phyloP scores from a whole-genome alignment of 64 coral and sea anemone species.

The Pocillopora damicornis region DNA sequence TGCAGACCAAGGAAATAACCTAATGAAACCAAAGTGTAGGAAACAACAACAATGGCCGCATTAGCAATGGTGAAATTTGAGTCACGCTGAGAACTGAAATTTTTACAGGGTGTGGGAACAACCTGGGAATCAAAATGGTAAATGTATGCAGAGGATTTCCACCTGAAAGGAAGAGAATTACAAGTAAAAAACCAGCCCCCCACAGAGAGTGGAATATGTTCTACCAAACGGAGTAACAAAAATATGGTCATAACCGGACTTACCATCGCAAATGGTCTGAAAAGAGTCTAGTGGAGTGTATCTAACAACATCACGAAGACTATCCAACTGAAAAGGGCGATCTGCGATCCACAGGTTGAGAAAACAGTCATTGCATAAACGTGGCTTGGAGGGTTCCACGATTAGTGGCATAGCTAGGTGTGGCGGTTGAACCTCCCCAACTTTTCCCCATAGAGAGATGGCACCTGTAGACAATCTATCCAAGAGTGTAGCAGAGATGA shows the following conservation, averaged over 20 bases:
- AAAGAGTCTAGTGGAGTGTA: slow-evolving; percentile 1
- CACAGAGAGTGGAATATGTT: slow-evolving; percentile 25
- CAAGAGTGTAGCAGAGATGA: background rate
- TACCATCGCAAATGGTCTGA: slow-evolving; percentile 61
- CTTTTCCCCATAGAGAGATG: slow-evolving; percentile 41
- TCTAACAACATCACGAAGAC: background rate
- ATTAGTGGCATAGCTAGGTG: slow-evolving; percentile 44
- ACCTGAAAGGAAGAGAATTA: slow-evolving; percentile 47
- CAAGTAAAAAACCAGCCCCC: slow-evolving; percentile 32
- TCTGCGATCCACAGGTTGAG: slow-evolving; percentile 43
- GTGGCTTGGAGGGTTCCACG: slow-evolving; percentile 33
- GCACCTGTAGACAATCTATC: slow-evolving; percentile 19
- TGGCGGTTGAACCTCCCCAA: background rate
- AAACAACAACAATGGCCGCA: too few relatives aligned
- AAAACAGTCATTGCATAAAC: slow-evolving; percentile 56
- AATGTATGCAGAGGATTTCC: slow-evolving; percentile 27
- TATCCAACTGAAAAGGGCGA: slow-evolving; percentile 25
- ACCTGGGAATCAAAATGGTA: slow-evolving; percentile 2
- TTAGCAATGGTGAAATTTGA: too few relatives aligned
- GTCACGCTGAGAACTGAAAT: too few relatives aligned
- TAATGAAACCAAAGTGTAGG: too few relatives aligned
- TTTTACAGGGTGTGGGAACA: too few relatives aligned
- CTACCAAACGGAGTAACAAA: background rate
- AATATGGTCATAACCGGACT: slow-evolving; percentile 48
- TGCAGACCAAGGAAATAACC: too few relatives aligned